Base-by-base conservation (phyloP, 2,888 invertebrate species). In the Punctoribates punctum region DNA sequence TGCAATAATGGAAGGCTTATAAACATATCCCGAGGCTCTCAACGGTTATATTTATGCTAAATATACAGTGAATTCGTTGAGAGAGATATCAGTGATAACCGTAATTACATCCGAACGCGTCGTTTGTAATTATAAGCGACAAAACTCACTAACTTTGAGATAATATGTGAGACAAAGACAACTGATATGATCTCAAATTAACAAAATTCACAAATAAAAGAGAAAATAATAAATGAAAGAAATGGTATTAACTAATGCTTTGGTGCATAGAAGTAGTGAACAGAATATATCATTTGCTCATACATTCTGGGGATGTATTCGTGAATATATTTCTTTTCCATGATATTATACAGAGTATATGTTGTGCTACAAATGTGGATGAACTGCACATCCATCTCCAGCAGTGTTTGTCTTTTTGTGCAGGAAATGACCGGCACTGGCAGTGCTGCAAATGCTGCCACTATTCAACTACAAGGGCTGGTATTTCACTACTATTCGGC, bases 371-470 rank as follows among this genome's bases (percentile, higher is more conserved):
- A 70, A 42, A 42, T 70, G 70, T 70, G 23, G 42, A 70, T 70
- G 70, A n/a, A 25, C 17, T 70, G 34, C 65, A 34, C 65, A 65
- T 65, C 23, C 42, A 70, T 70, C 42, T 70, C 70, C 70, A 70
- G 23, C 70, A 70, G 70, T 70, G 70, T 70, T 70, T 70, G 70
- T 70, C 70, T 70, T 70, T 65, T 70, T 70, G 42, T 70, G 70
- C 42, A 70, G 70, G 70, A 70, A 70, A 70, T 70, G 70, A 70
- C 70, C 70, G 70, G 34, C 46, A 70, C 42, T 23, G 46, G 23
- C 57, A 57, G 11, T 57, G 2, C 8, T 6, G 42, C 42, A 13
- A 42, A 42, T 42, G 42, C 54, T 42, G 42, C 54, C 34, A 62
- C 62, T 34, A 27, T 27, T 51, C n/a, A 13, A 57, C 57, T 57